Evolutionary conservation across 2,888 invertebrate genomes (phyloP), one percentile per base, ranked within the genome.

Genomic region (Nomada hirtipes): DNA sequence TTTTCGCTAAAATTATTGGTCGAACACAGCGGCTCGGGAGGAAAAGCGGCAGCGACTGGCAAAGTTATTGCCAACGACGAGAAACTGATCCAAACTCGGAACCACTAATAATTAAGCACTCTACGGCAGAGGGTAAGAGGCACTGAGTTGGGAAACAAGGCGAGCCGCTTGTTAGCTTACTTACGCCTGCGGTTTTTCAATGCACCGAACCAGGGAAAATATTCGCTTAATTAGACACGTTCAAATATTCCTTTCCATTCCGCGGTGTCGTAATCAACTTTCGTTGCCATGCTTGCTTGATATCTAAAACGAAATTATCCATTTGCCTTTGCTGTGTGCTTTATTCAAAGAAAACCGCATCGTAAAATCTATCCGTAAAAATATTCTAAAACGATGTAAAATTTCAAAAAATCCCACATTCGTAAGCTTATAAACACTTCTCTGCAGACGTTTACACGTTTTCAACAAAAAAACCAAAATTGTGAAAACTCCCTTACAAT

Each of bases 71-170:
- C 18, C 53, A 18, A 57, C 75, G 18, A 57, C 68, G 47, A 53
- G 55, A 23, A 70, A 79, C 79, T 57, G 70, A 76, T 76, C 70
- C 65, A 18, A 64, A 79, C 65, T 53, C 67, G 4, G 71, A 20
- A 65, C 61, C 65, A 44, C 60, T 70, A 80, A 83, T 83, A 77
- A 83, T 81, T 83, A 70, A 81, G 61, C 64, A 53, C 52, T 60
- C 26, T 50, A 65, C 53, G 69, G 64, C 15, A 10, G 60, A 65
- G 60, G 72, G 53, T 53, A 70, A 65, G 44, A 74, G 73, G 64
- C 53, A 70, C 11, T 2, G 65, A 71, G 75, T 65, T 68, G 29
- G 60, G 59, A 79, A 76, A 68, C 67, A 64, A 50, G 72, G 63
- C 44, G 36, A 75, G 20, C 67, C 61, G 60, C 60, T 76, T 57